phyloP scores from a whole-genome alignment of 2,888 invertebrate genomes.

The Tricholauxania praeusta region DNA sequence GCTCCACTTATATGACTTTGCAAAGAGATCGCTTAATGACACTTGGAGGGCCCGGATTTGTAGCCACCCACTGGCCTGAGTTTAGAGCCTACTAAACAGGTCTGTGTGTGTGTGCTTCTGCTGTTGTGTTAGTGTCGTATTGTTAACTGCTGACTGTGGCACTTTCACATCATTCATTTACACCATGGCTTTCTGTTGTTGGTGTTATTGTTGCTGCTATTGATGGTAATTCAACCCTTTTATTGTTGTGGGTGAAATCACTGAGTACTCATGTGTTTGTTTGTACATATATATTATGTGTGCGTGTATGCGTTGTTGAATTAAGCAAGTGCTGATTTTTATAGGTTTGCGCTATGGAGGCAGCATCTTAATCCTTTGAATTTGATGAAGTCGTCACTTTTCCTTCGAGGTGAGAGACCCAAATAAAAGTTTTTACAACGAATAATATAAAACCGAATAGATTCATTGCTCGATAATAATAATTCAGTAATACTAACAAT shows the following conservation, averaged over 20 bases:
- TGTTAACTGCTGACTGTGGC: slow-evolving; percentile 37
- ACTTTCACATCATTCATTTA: slow-evolving; percentile 38
- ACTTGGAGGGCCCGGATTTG: too few species aligned
- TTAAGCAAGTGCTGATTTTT: slow-evolving; percentile 42
- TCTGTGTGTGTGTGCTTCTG: neutral
- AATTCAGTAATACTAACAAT: too few species aligned
- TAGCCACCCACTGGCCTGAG: neutral
- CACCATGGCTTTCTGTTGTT: slow-evolving; percentile 24
- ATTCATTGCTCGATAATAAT: too few species aligned
- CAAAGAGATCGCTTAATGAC: neutral
- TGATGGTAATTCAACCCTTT: slow-evolving; percentile 26
- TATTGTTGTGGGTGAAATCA: slow-evolving; percentile 5
- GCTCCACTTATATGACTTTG: neutral
- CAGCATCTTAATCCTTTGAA: neutral
- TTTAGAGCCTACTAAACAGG: neutral
- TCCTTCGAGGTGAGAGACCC: neutral
- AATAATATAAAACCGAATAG: too few species aligned
- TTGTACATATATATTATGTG: neutral
- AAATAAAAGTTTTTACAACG: too few species aligned
- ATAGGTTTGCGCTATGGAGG: slow-evolving; percentile 19
- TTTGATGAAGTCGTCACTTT: slow-evolving; percentile 28
- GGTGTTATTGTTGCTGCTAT: slow-evolving; percentile 11
- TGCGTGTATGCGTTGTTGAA: slow-evolving; percentile 17
- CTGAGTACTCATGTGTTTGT: neutral
- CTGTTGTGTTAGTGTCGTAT: slow-evolving; percentile 3